Conservation (phyloP, 2,888 invertebrate genomes). For the Oscheius sp. region DNA sequence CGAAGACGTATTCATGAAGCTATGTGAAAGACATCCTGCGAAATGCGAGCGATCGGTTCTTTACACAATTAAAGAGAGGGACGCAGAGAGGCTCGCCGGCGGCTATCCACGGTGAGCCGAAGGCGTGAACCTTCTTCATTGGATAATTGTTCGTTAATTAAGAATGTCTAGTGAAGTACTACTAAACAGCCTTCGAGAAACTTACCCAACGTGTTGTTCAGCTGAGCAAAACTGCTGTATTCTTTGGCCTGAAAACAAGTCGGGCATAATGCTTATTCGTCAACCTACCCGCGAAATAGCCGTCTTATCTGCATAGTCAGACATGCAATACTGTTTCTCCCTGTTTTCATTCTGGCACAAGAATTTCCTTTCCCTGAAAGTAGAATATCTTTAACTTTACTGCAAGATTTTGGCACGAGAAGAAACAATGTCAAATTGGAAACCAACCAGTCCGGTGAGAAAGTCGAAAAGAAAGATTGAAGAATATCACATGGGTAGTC, state of each 20-base stretch:
- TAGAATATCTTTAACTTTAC: too few relatives aligned
- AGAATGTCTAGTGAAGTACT: conserved; percentile 2
- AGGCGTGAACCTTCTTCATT: conserved; percentile 14
- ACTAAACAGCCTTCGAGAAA: conserved; percentile 3
- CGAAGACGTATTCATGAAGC: conserved; percentile 5
- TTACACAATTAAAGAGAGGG: conserved; percentile 38
- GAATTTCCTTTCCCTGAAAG: too few relatives aligned
- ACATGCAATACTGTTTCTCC: too few relatives aligned
- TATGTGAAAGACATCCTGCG: conserved; percentile 30
- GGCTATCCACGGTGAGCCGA: conserved; percentile 16
- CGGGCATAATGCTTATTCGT: background rate
- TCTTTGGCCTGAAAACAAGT: conserved; percentile 6
- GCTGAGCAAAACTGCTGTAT: conserved; percentile 10
- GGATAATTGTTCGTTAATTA: conserved; percentile 27
- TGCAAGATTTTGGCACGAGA: too few relatives aligned
- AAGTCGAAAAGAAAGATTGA: background rate
- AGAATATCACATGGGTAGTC: background rate
- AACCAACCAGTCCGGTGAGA: background rate
- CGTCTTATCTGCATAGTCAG: too few relatives aligned
- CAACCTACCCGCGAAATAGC: too few relatives aligned
- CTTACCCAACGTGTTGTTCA: background rate
- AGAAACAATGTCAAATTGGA: too few relatives aligned
- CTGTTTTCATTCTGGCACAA: too few relatives aligned
- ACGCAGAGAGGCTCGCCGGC: conserved; percentile 30
- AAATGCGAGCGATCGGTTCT: conserved; percentile 37